Base-by-base conservation (phyloP, 2,113 vertebrate genomes). In the Stigmatopora argus region DNA sequence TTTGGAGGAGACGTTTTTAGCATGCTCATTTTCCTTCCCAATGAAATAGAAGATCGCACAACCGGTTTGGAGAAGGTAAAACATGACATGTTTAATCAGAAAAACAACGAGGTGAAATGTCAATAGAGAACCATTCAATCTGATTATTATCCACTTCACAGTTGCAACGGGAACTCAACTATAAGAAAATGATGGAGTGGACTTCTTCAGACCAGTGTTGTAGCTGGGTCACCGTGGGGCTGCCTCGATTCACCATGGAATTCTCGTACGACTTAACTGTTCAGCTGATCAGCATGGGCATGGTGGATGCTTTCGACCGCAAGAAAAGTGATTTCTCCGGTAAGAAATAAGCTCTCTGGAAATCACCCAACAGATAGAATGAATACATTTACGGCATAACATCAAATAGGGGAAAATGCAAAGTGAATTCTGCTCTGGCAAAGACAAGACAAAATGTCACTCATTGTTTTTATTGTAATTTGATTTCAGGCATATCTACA, bases 1-100 rank as follows among this genome's bases (percentile, higher is more conserved):
- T 96, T 94, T 65, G 81, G 87, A 49, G 93, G 93, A 51, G 90
- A 93, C 13, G 92, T 94, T 14, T 87, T 96, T 19, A 96, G 94
- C 72, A 94, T 97, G 93, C 77, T 96, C 21, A 90, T 96, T 73
- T 73, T 96, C 68, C 89, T 97, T 1, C 95, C 95, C 38, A 88
- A 83, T 65, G 88, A 91, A 2, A 88, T 92, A 19, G 89, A 93
- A 60, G 94, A 94, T 0, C 83, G 90, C n/a, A 89, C 87, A 18
- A 93, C 91, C 0, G 95, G 94, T 53, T 85, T 97, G 77, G 89
- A 94, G 78, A 85, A 92, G 93, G 95, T 96, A 15, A 35, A 10
- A 64, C 59, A n/a, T 9, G 4, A 47, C 59, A 51, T 11, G 34
- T 11, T 2, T 6, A 47, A 19, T 35, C 4, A 8, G 17, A 18